Base-by-base conservation (phyloP, 2,888 invertebrate genomes). In the Heliconius erato region DNA sequence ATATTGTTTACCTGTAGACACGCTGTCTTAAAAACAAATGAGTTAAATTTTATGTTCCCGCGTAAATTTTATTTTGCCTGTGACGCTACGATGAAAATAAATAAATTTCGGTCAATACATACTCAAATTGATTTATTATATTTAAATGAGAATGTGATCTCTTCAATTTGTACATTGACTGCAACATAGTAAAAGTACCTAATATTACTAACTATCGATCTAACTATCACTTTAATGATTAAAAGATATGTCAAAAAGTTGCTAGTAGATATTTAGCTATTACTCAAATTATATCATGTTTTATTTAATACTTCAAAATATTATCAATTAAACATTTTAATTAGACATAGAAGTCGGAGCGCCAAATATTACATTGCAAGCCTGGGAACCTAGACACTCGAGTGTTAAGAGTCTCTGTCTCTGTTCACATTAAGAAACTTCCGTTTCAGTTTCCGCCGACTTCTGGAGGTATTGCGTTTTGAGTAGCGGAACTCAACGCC, bases 31-130 rank as follows among this genome's bases (percentile, higher is more conserved):
- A 81, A 76, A 65, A 82, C 82, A 69, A 72, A 72, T 83, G 16
- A 78, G 69, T 81, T 81, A 82, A 84, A 81, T 83, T 80, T 84
- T 80, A 82, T 83, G 81, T 85, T 85, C 84, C 40, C 74, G 68
- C 79, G 84, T 76, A 83, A 84, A 83, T 79, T 59, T 63, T 28
- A 68, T 74, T 35, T n/a, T 59, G 28, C 82, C 77, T 28, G 44
- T 69, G 79, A 63, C 68, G 44, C 35, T 76, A 44, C 63, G 63
- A 11, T 74, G 28, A 23, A 12, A 26, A 74, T 59, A 54, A 23
- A 49, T 28, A 28, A 19, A 67, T 26, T 77, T 63, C 63, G n/a
- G 63, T n/a, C 1, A n/a, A 3, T 11, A 63, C 11, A 63, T 63
- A 63, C 11, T 23, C 19, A 54, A 54, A 54, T 49, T 19, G 49